These are phyloP conservation scores for Phrynocephalus vlangalii DNA, from an alignment of 2,797 vertebrate genomes.

Conservation along the genomic window DNA sequence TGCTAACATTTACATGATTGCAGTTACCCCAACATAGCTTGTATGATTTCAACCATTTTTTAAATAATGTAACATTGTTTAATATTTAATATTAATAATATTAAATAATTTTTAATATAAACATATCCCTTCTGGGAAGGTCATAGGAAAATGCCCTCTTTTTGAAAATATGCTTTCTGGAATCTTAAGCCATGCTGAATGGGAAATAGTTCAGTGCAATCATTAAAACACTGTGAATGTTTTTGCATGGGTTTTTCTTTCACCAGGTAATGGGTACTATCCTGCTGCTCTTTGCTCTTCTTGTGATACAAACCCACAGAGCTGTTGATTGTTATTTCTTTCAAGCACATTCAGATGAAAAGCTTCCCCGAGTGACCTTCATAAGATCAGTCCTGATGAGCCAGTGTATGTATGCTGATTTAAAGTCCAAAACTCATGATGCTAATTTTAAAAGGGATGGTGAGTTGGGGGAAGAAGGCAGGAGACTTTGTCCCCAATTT, in stretches of 20 bases:
- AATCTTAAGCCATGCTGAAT: background rate
- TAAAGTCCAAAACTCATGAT: background rate
- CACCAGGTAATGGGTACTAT: background rate
- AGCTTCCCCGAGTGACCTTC: background rate
- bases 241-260: background rate
- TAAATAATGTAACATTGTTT: too few relatives aligned
- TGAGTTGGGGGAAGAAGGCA: background rate
- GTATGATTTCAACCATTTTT: too few relatives aligned
- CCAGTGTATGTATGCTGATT: background rate
- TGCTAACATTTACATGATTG: too few relatives aligned
- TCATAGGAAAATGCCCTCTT: background rate
- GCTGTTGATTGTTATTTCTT: background rate
- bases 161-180: background rate
- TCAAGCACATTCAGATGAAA: background rate
- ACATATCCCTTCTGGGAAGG: background rate
- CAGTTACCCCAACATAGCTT: too few relatives aligned
- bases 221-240: background rate
- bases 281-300: background rate
- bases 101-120: background rate
- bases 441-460: background rate
- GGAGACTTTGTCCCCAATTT: background rate
- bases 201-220: background rate
- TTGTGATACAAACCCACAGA: background rate
- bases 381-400: background rate
- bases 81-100: too few relatives aligned